Percentiles rank a stretch among this genome's conserved stretches.
Conservation (phyloP, 2,888 invertebrate genomes). For the Agrenia bidenticulata region DNA sequence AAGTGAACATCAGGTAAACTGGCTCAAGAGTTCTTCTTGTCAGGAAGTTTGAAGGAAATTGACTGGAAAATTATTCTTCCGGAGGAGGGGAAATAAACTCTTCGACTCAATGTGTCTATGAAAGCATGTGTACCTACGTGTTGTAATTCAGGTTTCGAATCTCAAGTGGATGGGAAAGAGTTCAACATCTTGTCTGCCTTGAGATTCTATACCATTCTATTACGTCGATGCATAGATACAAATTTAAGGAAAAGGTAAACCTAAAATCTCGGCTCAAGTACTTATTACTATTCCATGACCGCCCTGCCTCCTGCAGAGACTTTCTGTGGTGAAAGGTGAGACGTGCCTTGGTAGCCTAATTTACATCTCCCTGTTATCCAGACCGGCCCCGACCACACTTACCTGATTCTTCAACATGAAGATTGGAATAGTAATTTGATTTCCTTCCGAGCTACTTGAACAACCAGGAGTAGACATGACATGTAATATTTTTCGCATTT, state of each 20-base stretch:
- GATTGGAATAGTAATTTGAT: too few species aligned
- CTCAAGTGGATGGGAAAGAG: background rate
- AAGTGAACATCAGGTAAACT: conserved; percentile 2
- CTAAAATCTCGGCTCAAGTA: background rate
- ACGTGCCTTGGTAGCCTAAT: background rate
- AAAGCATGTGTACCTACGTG: too few species aligned
- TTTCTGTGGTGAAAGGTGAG: conserved; percentile 5
- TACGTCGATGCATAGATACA: too few species aligned
- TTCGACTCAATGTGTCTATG: too few species aligned
- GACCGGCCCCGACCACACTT: too few species aligned
- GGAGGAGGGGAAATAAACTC: conserved; percentile 16
- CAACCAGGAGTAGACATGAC: too few species aligned
- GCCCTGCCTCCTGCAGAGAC: background rate
- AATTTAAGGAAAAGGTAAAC: background rate
- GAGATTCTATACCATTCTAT: too few species aligned
- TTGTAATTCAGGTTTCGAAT: background rate
- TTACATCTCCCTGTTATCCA: too few species aligned
- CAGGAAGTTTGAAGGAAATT: conserved; percentile 28
- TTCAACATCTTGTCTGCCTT: too few species aligned
- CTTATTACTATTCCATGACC: conserved; percentile 2
- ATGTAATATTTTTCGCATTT: too few species aligned
- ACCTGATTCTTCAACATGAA: too few species aligned
- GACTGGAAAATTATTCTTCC: conserved; percentile 43
- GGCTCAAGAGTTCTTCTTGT: background rate
- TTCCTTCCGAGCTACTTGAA: too few species aligned